Base-by-base conservation (phyloP, 35 echinoderm and acorn worm species). In the Acanthaster planci region DNA sequence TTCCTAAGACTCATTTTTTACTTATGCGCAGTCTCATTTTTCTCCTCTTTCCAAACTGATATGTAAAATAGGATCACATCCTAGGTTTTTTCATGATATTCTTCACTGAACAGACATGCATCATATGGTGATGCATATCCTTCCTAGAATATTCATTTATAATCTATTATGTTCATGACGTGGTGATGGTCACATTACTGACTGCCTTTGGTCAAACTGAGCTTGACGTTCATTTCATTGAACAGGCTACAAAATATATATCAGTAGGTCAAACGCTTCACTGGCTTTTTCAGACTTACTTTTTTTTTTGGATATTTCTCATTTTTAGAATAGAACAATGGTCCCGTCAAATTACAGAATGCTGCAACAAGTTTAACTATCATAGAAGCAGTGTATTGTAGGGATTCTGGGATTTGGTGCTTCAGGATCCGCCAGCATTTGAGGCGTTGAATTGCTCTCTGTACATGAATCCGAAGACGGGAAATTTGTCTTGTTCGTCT, bases 401-500 rank as follows among this genome's bases (percentile, higher is more conserved):
- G 19, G 22, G 84, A 35, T 37, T 38, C 39, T 1, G 84, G 84
- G 7, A 86, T 76, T 86, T 77, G 40, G 30, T 86, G 84, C 37
- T 76, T 77, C 64, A 86, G 38, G 14, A 86, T 86, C 32, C 84
- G 2, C 35, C 72, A 86, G 22, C 39, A 77, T 35, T 86, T 86
- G 15, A 86, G 8, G 12, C 52, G 37, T 44, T 78, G 64, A 22
- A 86, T 86, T 50, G 84, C 84, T 27, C 64, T 52, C 39, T 77
- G 67, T 52, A 86, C 84, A 78, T 86, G 84, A 44, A 86, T 86
- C 8, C 64, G 72, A 37, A 86, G 38, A 42, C 84, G 37, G 17
- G 38, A 64, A 38, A 86, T 86, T 89, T 53, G 35, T 84, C 80
- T 82, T 72, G 87, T 83, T 51, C 37, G 18, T 27, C 47, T 26